Evolutionary conservation across 1,140 invertebrate genomes (phyloP), one percentile per base, ranked within the genome.

Genomic region (Drosophila malerkotliana): DNA sequence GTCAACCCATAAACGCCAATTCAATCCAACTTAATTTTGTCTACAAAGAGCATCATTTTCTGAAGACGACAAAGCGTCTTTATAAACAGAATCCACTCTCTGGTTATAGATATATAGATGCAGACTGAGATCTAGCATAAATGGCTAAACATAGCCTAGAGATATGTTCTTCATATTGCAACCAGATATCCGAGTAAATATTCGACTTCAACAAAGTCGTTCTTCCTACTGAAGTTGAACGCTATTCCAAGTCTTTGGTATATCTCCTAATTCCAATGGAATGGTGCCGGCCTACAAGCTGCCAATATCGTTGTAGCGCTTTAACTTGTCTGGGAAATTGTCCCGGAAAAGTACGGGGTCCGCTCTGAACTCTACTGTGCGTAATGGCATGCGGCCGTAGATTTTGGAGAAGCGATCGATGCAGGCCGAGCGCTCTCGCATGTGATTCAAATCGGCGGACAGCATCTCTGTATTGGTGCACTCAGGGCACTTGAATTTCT

Each of bases 401-500:
- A 96, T 94, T 54, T 94, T 92, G 1, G 95, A 94, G 92, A 99
- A 99, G 52, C 94, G 93, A 91, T 98, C 97, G 8, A 99, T 97
- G 88, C 98, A 99, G 47, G 97, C 95, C 0, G 98, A 98, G 26
- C 98, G 93, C 91, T 98, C 97, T 0, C 97, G 94, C 97, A 99
- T 98, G 92, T 99, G 98, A 24, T 95, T 95, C 21, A 97, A 93
- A 93, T 98, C 98, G 0, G 97, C 96, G 0, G 98, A 99, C 3
- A 99, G 90, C 97, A 98, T 98, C 93, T 98, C 97, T 0, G 95
- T 98, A 90, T 98, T 98, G 1, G 95, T 96, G 92, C 98, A 99
- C 91, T 98, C 97, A 0, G 98, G 98, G 92, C 98, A 99, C 92
- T 98, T 98, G 92, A 99, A 99, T 91, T 99, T 99, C 90, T 99